A percentile compares a stretch with the other conserved stretches of the same genome.
Conservation (phyloP, 2,797 vertebrate species). For the Rhodeus uyekii region DNA sequence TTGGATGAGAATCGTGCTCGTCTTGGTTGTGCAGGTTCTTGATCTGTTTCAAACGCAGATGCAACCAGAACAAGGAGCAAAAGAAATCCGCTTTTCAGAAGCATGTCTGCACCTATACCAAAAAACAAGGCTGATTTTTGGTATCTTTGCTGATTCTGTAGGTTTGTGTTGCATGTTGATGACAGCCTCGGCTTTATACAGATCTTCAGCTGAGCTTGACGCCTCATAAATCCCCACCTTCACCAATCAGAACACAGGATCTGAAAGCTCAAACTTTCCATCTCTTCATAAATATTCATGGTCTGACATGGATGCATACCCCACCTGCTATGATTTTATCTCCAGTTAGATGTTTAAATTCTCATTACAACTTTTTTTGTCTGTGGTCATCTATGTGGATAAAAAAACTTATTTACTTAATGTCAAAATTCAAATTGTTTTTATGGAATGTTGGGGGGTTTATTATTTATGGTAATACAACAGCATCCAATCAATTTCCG, state of each 20-base stretch:
- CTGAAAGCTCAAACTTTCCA: conserved; percentile 50
- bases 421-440: no score
- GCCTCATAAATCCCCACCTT: conserved; percentile 26
- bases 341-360: not conserved
- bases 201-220: conserved; percentile 30
- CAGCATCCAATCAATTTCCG: not conserved
- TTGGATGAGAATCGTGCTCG: conserved; percentile 74
- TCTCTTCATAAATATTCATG: conserved; percentile 56
- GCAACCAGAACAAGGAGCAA: conserved; percentile 60
- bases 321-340: conserved; percentile 4
- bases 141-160: conserved; percentile 8
- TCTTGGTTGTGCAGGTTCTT: conserved; percentile 65
- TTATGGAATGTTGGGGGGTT: no score
- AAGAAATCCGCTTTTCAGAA: conserved; percentile 58
- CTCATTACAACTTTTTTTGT: no score
- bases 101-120: conserved; percentile 58
- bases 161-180: conserved; percentile 14
- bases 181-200: conserved; percentile 40
- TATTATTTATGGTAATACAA: no score
- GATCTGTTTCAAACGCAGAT: conserved; percentile 61
- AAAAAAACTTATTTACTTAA: no score
- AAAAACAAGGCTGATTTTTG: not conserved
- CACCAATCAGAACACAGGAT: conserved; percentile 49
- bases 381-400: no score
- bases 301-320: not conserved